These are phyloP conservation scores for Sorex fumeus DNA, from an alignment of 2,113 vertebrate genomes.

Conservation along the genomic window DNA sequence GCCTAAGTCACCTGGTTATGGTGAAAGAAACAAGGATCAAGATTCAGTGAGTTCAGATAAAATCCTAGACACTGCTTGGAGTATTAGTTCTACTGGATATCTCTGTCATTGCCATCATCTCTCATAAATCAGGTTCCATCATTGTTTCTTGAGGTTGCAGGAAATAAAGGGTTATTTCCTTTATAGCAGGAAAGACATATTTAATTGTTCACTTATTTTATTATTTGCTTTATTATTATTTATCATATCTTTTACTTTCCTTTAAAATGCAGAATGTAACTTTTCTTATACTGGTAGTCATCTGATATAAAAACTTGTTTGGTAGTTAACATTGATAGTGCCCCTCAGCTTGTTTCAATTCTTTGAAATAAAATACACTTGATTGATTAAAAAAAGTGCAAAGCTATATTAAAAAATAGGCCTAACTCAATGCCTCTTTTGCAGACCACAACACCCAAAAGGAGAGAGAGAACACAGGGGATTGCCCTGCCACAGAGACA, in stretches of 20 bases:
- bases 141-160: neutral
- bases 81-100: neutral
- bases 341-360: constrained; percentile 2
- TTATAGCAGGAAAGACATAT: neutral
- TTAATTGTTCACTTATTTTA: neutral
- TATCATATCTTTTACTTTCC: constrained; percentile 4
- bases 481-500: no score
- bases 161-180: neutral
- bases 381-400: neutral
- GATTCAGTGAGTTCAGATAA: neutral
- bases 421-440: no score
- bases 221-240: neutral
- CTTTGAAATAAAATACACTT: neutral
- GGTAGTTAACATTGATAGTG: neutral
- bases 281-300: constrained; percentile 25
- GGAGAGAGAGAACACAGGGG: no score
- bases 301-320: neutral
- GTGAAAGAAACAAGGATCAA: neutral
- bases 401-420: neutral
- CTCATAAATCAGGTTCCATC: neutral
- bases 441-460: no score
- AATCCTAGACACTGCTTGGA: neutral
- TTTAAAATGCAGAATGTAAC: neutral
- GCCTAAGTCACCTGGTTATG: constrained; percentile 13
- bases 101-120: neutral